Base-by-base conservation (phyloP, 2,113 vertebrate species). In the Pluvianellus socialis region DNA sequence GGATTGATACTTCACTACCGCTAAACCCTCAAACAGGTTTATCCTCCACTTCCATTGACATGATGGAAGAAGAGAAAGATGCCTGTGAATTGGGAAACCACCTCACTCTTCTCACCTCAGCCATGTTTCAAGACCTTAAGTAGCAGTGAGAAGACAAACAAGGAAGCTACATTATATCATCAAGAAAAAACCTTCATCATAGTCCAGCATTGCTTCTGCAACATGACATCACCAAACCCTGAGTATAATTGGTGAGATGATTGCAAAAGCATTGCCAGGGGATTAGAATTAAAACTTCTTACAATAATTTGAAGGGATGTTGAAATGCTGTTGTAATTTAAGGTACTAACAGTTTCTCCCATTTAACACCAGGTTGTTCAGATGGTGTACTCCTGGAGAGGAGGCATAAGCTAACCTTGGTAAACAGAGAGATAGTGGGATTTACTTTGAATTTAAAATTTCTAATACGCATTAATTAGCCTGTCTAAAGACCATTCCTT, bases 341-440 rank as follows among this genome's bases (percentile, higher is more conserved):
- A 94, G 47, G 38, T 93, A 73, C 88, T 95, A 76, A 92, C 88
- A 86, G 76, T 93, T 90, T 91, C 82, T 94, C 88, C 86, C 91
- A 52, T 95, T 90, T 79, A 82, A 95, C 32, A 80, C 74, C 93
- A 94, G 92, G 88, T 92, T 96, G 85, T 96, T 93, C 94, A 96
- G 90, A 53, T 93, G 71, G 49, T 91, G 45, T 94, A 53, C 93
- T 96, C 85, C 90, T 95, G 90, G 85, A 68, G 86, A 95, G 94
- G 88, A 95, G 86, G 30, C 72, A 77, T 80, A 79, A 95, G 56
- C 68, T 88, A 90, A 96, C 91, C 56, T 75, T 90, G 82, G 79
- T 96, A 89, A 94, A 95, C 79, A 94, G 74, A 95, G 92, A 96
- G 88, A 96, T 66, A 96, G 86, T 93, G 86, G 68, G 63, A 96